These are phyloP conservation scores for Cartodere bifasciata DNA, from an alignment of 2,888 invertebrate genomes.

Conservation along the genomic window DNA sequence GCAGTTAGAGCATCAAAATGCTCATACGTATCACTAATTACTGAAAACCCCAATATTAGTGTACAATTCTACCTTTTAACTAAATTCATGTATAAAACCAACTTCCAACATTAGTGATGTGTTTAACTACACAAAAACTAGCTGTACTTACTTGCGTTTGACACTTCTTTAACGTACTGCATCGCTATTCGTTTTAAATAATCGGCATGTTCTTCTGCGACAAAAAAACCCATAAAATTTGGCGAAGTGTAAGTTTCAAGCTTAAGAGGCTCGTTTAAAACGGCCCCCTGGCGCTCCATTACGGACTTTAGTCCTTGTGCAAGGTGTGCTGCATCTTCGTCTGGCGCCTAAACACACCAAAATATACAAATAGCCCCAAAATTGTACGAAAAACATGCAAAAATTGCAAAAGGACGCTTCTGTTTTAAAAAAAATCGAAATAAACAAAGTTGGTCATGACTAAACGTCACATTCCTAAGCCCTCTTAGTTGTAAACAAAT, in stretches of 20 bases:
- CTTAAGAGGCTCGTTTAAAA: conserved; percentile 51
- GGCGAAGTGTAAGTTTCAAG: conserved; percentile 75
- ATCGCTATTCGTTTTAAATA: conserved; percentile 66
- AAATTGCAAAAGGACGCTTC: no score
- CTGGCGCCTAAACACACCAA: conserved; percentile 56
- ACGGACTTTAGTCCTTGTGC: conserved; percentile 60
- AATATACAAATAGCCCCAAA: no score
- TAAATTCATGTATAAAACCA: conserved; percentile 2
- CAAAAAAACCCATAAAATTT: conserved; percentile 85
- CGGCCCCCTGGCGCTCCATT: conserved; percentile 56
- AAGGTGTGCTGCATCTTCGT: conserved; percentile 56
- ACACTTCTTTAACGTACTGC: conserved; percentile 69
- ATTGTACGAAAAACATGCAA: no score
- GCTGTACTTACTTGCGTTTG: conserved; percentile 53
- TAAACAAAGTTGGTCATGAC: no score
- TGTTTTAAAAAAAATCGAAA: no score
- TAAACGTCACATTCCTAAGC: no score
- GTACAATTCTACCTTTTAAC: not conserved
- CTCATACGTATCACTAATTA: conserved; percentile 59
- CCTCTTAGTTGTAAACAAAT: no score
- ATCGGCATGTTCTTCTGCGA: conserved; percentile 69
- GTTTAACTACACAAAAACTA: not conserved
- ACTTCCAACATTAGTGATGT: conserved; percentile 1
- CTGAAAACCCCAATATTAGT: conserved; percentile 38
- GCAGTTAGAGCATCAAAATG: conserved; percentile 63